These are phyloP conservation scores for Enteromius trimaculatus DNA, from an alignment of 2,797 vertebrate genomes.

Conservation along the genomic window DNA sequence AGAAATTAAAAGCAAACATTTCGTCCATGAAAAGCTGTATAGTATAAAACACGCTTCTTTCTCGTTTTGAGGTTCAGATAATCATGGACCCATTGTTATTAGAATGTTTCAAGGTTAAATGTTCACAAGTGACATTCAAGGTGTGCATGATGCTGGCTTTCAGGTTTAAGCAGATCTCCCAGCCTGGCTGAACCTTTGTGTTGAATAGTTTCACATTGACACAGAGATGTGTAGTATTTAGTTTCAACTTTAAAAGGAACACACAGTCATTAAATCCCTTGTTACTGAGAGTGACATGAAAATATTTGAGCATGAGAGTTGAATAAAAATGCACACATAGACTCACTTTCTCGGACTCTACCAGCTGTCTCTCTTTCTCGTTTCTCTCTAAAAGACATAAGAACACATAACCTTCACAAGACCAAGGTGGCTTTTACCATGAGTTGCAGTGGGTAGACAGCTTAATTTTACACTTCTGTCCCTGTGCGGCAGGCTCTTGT, in stretches of 20 bases:
- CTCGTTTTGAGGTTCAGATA: neutral
- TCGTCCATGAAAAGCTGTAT: neutral
- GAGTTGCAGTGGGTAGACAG: slow-evolving; percentile 54
- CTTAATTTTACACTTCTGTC: slow-evolving; percentile 53
- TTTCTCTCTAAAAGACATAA: neutral
- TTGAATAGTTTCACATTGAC: neutral
- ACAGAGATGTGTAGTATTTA: neutral
- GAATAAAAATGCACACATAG: neutral
- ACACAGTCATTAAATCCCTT: slow-evolving; percentile 29
- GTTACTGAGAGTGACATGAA: slow-evolving; percentile 16
- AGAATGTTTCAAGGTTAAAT: neutral
- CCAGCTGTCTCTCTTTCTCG: neutral
- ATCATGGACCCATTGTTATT: neutral
- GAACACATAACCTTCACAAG: slow-evolving; percentile 39
- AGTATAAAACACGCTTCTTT: neutral
- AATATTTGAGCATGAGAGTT: slow-evolving; percentile 33
- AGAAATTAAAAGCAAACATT: neutral
- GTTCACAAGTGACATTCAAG: neutral
- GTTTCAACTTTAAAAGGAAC: slow-evolving; percentile 14
- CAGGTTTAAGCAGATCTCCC: neutral
- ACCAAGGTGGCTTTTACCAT: slow-evolving; percentile 50
- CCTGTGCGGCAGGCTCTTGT: slow-evolving; percentile 27
- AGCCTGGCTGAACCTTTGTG: neutral
- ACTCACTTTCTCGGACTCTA: neutral
- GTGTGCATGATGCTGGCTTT: neutral